Evolutionary conservation across 2,113 vertebrate genomes (phyloP).

Genomic region (Tretioscincus oriximinensis): DNA sequence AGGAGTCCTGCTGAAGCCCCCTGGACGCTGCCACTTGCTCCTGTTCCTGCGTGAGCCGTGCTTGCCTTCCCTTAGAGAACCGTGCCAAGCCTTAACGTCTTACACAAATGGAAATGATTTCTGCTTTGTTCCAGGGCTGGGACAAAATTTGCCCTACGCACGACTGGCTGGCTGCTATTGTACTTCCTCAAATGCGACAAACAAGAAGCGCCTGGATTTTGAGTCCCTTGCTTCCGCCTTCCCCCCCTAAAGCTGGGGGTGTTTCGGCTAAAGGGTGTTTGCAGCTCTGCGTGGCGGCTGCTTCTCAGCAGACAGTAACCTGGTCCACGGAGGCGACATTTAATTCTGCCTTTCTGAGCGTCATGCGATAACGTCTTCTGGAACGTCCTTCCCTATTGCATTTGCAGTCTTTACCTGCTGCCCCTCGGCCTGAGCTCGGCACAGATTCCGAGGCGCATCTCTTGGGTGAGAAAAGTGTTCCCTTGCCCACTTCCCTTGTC

Average conservation of each 20-base stretch:
- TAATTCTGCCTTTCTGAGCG: background rate
- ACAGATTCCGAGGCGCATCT: background rate
- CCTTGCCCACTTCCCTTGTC: background rate
- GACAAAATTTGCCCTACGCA: background rate
- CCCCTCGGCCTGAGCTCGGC: background rate
- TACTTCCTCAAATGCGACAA: background rate
- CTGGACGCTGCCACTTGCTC: background rate
- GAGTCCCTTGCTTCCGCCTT: background rate
- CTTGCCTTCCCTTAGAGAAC: background rate
- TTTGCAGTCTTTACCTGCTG: background rate
- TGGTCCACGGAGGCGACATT: background rate
- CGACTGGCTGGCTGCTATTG: background rate
- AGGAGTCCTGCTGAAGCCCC: background rate
- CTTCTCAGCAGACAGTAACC: background rate
- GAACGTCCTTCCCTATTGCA: background rate
- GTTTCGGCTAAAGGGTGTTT: background rate
- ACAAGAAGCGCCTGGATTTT: background rate
- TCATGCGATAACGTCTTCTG: background rate
- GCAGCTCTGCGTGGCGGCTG: background rate
- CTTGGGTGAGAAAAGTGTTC: background rate
- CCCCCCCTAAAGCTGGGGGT: background rate
- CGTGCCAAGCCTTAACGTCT: constrained; percentile 10
- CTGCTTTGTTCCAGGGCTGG: background rate
- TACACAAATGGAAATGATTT: constrained; percentile 20
- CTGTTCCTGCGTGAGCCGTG: background rate